These are phyloP conservation scores for Gallirallus australis DNA, from an alignment of 2,797 vertebrate species.

Conservation along the genomic window DNA sequence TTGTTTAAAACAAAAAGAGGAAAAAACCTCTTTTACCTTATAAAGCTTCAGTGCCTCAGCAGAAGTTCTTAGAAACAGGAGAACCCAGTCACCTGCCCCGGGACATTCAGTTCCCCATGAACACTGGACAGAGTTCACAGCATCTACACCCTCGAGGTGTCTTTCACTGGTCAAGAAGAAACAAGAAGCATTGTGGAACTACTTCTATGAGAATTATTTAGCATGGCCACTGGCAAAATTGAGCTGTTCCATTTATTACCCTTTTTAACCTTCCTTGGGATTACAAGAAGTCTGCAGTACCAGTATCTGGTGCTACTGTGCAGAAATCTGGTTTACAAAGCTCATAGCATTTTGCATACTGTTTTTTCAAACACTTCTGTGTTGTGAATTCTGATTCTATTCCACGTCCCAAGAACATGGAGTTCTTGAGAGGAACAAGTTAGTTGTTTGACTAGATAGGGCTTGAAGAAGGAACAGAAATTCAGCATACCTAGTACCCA, in stretches of 20 bases:
- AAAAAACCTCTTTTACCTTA: not conserved
- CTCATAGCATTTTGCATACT: not conserved
- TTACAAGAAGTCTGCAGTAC: not conserved
- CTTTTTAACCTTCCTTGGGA: not conserved
- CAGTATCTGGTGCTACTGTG: not conserved
- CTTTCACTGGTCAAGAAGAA: not conserved
- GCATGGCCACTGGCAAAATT: not conserved
- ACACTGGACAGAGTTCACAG: not conserved
- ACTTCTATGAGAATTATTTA: not conserved
- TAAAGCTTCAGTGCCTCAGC: not conserved
- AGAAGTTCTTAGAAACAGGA: slow-evolving; percentile 14
- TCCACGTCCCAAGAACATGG: not conserved
- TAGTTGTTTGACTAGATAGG: not conserved
- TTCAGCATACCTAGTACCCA: not conserved
- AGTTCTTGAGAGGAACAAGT: not conserved
- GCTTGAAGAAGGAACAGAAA: not conserved
- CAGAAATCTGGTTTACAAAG: not conserved
- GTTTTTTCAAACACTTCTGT: not conserved
- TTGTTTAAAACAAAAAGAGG: slow-evolving; percentile 12
- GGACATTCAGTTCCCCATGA: not conserved
- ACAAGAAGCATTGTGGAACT: not conserved
- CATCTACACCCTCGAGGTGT: not conserved
- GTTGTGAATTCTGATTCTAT: not conserved
- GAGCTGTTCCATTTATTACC: not conserved
- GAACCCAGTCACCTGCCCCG: not conserved